Conservation (phyloP, 2,888 invertebrate species). For the Hyles lineata region DNA sequence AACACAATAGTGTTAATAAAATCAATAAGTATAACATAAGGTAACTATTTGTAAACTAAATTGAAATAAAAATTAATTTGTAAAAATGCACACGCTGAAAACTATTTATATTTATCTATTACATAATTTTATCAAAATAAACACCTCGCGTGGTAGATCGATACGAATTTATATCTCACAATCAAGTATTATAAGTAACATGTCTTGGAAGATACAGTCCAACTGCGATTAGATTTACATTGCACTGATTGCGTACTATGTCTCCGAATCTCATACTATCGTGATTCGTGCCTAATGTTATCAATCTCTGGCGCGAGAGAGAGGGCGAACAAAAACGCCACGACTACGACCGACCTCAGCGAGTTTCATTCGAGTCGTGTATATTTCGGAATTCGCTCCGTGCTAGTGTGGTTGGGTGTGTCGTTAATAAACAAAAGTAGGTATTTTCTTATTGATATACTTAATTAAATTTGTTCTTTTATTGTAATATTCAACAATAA, state of each 20-base stretch:
- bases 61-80: not conserved
- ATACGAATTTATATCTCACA: not conserved
- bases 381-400: slow-evolving; percentile 74
- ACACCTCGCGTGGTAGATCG: not conserved
- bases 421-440: slow-evolving; percentile 68
- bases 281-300: slow-evolving; percentile 58
- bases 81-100: no score
- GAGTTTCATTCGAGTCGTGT: slow-evolving; percentile 61
- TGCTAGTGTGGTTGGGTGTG: slow-evolving; percentile 72
- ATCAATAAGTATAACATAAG: no score
- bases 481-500: not conserved
- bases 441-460: slow-evolving; percentile 51
- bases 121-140: not conserved
- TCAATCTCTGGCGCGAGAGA: slow-evolving; percentile 60
- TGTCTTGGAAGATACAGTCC: not conserved
- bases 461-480: slow-evolving; percentile 8
- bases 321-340: slow-evolving; percentile 73
- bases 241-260: not conserved
- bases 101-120: no score
- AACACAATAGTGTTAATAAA: no score
- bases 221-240: not conserved
- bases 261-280: not conserved
- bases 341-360: slow-evolving; percentile 65
- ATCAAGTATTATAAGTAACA: not conserved
- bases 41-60: not conserved